A percentile compares a stretch with the other conserved stretches of the same genome.
phyloP scores from a whole-genome alignment of 2,113 vertebrate species.

The Grus americana region DNA sequence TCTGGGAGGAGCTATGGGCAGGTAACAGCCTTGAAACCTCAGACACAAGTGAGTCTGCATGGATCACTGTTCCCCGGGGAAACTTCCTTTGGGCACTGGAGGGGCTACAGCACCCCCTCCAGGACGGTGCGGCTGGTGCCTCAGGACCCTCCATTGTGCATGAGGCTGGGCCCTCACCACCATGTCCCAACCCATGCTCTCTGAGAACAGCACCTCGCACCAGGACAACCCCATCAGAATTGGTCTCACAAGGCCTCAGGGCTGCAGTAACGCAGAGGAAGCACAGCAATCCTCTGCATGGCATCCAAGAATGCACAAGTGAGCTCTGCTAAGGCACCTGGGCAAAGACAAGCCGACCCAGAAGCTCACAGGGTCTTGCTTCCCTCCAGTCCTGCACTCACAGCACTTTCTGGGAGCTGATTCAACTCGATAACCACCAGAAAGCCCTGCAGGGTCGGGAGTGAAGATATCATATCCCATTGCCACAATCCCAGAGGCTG shows the following conservation, averaged over 20 bases:
- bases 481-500: background rate
- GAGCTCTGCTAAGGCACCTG: background rate
- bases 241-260: background rate
- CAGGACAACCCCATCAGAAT: background rate
- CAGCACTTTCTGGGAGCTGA: background rate
- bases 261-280: background rate
- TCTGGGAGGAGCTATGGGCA: background rate
- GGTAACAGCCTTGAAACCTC: background rate
- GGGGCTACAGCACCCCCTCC: background rate
- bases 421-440: background rate
- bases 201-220: background rate
- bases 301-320: background rate
- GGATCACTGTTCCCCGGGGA: background rate
- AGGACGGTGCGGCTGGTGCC: rapidly evolving
- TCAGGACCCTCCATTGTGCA: background rate
- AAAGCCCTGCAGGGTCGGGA: background rate
- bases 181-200: background rate
- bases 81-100: background rate
- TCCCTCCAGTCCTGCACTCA: background rate
- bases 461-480: background rate
- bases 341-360: background rate
- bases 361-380: background rate
- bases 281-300: background rate
- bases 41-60: background rate
- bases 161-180: background rate